Conservation (phyloP, 2,888 invertebrate species). For the Acholoe squamosa region DNA sequence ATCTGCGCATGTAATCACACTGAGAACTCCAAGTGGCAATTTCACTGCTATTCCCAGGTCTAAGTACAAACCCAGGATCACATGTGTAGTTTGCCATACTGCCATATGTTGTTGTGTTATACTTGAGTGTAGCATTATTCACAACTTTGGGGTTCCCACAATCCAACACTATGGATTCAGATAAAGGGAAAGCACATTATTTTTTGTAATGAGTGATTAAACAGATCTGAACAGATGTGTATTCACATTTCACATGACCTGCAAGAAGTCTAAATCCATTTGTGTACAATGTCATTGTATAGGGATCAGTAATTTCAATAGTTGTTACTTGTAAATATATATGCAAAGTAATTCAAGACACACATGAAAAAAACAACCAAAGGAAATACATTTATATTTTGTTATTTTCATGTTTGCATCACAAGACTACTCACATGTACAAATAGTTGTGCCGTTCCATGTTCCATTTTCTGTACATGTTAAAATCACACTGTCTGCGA, state of each 20-base stretch:
- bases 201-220: too few species aligned
- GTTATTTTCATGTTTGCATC: too few species aligned
- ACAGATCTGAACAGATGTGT: too few species aligned
- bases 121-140: neutral
- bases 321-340: too few species aligned
- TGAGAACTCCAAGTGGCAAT: neutral
- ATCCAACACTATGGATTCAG: neutral
- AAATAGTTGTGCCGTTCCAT: neutral
- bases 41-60: neutral
- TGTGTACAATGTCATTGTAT: too few species aligned
- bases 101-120: neutral
- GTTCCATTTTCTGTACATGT: neutral
- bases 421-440: neutral
- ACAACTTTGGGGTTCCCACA: neutral
- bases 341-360: too few species aligned
- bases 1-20: neutral
- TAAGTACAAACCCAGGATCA: neutral
- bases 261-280: too few species aligned
- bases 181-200: neutral
- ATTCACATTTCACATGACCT: too few species aligned
- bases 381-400: too few species aligned
- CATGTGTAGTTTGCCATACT: conserved; percentile 27
- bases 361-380: too few species aligned
- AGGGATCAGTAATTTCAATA: too few species aligned
- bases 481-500: neutral